A percentile compares a stretch with the other conserved stretches of the same genome.
phyloP scores from a whole-genome alignment of 2,888 invertebrate genomes.

The Agrotis segetum region DNA sequence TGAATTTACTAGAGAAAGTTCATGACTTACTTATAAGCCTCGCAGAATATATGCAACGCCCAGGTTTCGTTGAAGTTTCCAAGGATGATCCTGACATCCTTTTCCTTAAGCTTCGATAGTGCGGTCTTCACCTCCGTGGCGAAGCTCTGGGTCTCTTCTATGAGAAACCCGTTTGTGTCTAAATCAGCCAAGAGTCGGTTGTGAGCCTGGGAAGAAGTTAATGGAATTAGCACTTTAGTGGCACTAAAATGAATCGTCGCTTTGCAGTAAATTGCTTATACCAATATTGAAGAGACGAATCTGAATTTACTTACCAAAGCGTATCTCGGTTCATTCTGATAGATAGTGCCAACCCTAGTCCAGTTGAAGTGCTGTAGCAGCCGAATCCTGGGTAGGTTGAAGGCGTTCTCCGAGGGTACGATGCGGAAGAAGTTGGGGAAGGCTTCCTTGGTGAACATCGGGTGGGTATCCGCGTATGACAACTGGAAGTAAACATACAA shows the following conservation, averaged over 20 bases:
- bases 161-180: conserved; percentile 95
- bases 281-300: neutral
- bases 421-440: conserved; percentile 99
- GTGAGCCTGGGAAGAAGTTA: conserved; percentile 92
- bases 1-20: neutral
- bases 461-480: conserved; percentile 99
- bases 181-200: conserved; percentile 96
- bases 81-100: conserved; percentile 98
- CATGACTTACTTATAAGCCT: conserved; percentile 93
- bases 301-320: conserved; percentile 93
- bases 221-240: neutral
- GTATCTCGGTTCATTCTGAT: conserved; percentile 98
- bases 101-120: conserved; percentile 95
- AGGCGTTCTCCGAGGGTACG: conserved; percentile 98
- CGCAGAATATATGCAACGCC: conserved; percentile 97
- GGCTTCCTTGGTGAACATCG: conserved; percentile 98
- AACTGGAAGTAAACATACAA: conserved; percentile 90
- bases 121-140: conserved; percentile 96
- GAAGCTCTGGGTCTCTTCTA: conserved; percentile 97
- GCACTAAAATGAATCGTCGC: neutral
- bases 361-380: conserved; percentile 98
- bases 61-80: conserved; percentile 99
- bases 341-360: conserved; percentile 99
- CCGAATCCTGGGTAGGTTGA: conserved; percentile 97
- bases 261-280: no score